Evolutionary conservation across 2,113 vertebrate species (phyloP).

Genomic region (Piaya cayana): DNA sequence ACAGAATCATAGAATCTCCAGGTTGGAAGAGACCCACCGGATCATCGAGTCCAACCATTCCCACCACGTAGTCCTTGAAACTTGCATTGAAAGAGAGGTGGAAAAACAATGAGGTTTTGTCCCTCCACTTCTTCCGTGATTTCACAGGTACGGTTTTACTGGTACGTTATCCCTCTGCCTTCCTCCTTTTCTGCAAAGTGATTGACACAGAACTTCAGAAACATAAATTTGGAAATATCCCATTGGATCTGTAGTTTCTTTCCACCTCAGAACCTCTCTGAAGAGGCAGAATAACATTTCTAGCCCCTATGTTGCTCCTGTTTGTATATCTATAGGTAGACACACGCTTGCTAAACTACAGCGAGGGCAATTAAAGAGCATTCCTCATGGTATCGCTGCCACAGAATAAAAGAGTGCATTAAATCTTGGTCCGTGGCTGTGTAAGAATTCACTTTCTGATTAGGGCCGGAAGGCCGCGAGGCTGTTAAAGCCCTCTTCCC

Average conservation of each 20-base stretch:
- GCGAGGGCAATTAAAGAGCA: neutral
- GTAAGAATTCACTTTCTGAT: neutral
- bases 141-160: neutral
- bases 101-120: neutral
- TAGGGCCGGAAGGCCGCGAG: conserved; percentile 1
- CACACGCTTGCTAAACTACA: neutral
- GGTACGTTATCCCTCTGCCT: neutral
- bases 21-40: no score
- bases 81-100: neutral
- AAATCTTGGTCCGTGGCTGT: neutral
- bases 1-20: no score
- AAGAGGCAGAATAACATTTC: neutral
- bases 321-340: neutral
- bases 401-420: neutral
- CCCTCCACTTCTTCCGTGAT: neutral
- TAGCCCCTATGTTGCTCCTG: rapidly evolving
- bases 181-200: neutral
- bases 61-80: no score
- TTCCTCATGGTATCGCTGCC: neutral
- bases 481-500: conserved; percentile 52
- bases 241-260: neutral
- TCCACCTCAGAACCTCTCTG: neutral
- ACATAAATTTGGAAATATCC: neutral
- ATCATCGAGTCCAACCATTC: no score
- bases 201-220: neutral